Base-by-base conservation (phyloP, 2,113 vertebrate species). In the Plectropomus leopardus region DNA sequence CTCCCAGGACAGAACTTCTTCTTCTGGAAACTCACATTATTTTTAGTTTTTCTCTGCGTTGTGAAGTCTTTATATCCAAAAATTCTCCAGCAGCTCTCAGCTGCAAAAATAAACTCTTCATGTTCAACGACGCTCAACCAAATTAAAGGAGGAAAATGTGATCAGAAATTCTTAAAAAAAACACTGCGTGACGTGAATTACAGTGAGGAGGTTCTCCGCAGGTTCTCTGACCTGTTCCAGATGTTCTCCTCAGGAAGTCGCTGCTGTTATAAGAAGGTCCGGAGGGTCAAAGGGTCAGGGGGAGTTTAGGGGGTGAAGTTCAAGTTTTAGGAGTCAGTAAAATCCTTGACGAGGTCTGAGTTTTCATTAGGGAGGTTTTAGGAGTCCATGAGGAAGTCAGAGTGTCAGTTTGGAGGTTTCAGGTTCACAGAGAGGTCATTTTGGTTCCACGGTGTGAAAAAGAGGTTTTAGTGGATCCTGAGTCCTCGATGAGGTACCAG, bases 1-100 rank as follows among this genome's bases (percentile, higher is more conserved):
- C 76, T 89, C 88, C 86, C 86, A 61, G 53, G 72, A 83, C 73
- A 72, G 23, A 66, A 50, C 40, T 59, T 9, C 8, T 40, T n/a
- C n/a, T n/a, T 82, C 44, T 42, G 36, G 24, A 84, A 86, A 88
- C 53, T 26, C 40, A 19, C 32, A 32, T 55, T 86, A 88, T 84
- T 85, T 89, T 84, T 60, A 65, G 78, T 40, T 78, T 78, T 79
- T 57, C 32, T 73, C 44, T 28, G 59, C 60, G 51, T 54, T 23
- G 3, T 79, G 68, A 82, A 72, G 65, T 21, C 34, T 80, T 60
- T 13, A n/a, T 59, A 51, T 83, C 67, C 66, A 28, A 34, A 61
- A 50, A 51, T 71, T 50, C 34, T 74, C 26, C 47, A 69, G 54
- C 60, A 57, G 76, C 26, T 28, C 32, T 65, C 32, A 45, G n/a